Conservation (phyloP, 2,113 vertebrate genomes). For the Cnemophilus loriae region DNA sequence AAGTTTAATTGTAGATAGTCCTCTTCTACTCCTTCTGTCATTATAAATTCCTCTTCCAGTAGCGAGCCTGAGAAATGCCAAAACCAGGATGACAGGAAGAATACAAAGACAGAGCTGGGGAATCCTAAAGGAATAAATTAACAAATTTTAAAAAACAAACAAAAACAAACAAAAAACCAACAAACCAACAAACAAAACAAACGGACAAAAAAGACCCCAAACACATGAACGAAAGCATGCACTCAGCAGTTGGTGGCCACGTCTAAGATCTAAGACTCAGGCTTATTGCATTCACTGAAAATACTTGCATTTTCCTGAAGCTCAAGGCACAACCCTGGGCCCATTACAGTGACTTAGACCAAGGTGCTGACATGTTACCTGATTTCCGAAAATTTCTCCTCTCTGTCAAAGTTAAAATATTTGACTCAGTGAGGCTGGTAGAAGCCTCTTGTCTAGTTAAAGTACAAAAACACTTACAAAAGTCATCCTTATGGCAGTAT, state of each 20-base stretch:
- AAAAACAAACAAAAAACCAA: neutral
- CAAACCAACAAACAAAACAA: neutral
- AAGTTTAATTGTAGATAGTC: neutral
- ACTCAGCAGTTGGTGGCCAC: neutral
- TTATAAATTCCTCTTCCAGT: neutral
- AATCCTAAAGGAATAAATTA: neutral
- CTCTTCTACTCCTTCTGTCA: neutral
- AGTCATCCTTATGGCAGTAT: neutral
- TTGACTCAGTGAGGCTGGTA: neutral
- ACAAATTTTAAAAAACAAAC: neutral
- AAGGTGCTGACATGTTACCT: neutral
- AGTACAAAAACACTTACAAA: neutral
- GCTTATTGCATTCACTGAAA: neutral
- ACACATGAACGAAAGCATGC: neutral
- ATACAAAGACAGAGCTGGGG: neutral
- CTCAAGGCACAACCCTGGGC: neutral
- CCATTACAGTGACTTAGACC: neutral
- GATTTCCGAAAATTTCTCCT: neutral
- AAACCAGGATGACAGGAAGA: neutral
- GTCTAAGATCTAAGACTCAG: neutral
- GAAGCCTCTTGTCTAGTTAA: neutral
- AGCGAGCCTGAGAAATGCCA: neutral
- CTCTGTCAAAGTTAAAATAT: neutral
- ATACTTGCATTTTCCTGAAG: neutral
- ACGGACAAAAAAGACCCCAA: fast-evolving